Percentiles rank a stretch among this genome's conserved stretches.
phyloP scores from a whole-genome alignment of 2,797 vertebrate species.

The Micropoecilia bifurca region DNA sequence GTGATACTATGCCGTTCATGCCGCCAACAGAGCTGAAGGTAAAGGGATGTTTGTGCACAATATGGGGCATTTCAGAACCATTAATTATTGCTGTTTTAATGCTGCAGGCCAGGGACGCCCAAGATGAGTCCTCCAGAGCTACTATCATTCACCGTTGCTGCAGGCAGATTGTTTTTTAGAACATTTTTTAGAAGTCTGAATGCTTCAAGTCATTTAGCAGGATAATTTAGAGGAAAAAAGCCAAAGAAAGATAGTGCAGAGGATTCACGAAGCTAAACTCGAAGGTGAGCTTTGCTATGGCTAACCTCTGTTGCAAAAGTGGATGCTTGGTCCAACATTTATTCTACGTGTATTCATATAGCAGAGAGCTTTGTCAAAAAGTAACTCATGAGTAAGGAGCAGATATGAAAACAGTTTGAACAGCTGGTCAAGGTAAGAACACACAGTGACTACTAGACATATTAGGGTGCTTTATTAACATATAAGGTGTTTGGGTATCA shows the following conservation, averaged over 20 bases:
- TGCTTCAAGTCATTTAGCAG: not conserved
- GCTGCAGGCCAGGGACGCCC: not conserved
- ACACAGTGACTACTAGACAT: not conserved
- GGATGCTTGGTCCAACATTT: not conserved
- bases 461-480: not conserved
- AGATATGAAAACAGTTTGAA: not conserved
- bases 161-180: not conserved
- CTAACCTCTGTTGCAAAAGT: not conserved
- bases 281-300: not conserved
- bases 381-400: not conserved
- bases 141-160: not conserved
- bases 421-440: not conserved
- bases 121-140: not conserved
- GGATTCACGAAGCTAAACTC: not conserved
- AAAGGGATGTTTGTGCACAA: not conserved
- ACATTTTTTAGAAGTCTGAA: not conserved
- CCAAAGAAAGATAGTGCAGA: not conserved
- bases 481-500: not conserved
- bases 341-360: not conserved
- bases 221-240: not conserved
- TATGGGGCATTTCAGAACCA: not conserved
- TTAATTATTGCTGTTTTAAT: constrained; percentile 3
- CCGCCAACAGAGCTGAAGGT: not conserved
- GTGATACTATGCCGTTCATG: not conserved
- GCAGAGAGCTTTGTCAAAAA: not conserved